Conservation (phyloP, 2,888 invertebrate species). For the Steromphala cineraria region DNA sequence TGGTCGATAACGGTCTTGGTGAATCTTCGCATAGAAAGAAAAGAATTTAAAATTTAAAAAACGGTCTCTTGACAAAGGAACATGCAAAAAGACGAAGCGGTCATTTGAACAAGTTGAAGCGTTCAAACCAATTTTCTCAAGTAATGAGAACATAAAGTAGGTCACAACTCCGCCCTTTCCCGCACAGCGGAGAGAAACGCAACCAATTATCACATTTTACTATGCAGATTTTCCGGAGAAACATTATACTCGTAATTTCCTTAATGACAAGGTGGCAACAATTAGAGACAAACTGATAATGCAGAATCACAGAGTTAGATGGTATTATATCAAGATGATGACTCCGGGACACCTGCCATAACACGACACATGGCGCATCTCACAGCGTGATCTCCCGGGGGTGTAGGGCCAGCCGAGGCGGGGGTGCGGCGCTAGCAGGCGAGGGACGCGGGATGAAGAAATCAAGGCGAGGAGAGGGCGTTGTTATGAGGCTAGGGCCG, state of each 20-base stretch:
- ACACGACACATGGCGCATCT: not conserved
- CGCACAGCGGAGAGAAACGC: not conserved
- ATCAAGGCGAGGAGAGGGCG: not conserved
- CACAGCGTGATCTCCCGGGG: not conserved
- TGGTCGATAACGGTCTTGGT: not conserved
- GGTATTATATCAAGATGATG: slow-evolving; percentile 6
- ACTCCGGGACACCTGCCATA: not conserved
- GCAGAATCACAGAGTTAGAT: too few relatives aligned
- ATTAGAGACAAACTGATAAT: not conserved
- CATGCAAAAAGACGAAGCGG: not conserved
- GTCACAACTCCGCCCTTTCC: not conserved
- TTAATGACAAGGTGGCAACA: not conserved
- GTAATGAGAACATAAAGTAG: not conserved
- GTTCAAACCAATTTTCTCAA: too few relatives aligned
- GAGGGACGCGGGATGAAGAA: slow-evolving; percentile 12
- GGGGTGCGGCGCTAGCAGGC: not conserved
- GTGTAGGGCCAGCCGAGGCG: not conserved
- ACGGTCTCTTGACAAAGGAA: not conserved
- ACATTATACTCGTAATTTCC: slow-evolving; percentile 9
- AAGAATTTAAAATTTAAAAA: not conserved
- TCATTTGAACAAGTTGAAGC: not conserved
- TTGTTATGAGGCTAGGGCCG: not conserved
- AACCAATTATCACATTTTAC: slow-evolving; percentile 1
- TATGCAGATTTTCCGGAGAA: not conserved
- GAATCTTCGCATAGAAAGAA: not conserved